A percentile compares a stretch with the other conserved stretches of the same genome.
phyloP scores from a whole-genome alignment of 2,888 invertebrate species.

The Clistopyga incitator region DNA sequence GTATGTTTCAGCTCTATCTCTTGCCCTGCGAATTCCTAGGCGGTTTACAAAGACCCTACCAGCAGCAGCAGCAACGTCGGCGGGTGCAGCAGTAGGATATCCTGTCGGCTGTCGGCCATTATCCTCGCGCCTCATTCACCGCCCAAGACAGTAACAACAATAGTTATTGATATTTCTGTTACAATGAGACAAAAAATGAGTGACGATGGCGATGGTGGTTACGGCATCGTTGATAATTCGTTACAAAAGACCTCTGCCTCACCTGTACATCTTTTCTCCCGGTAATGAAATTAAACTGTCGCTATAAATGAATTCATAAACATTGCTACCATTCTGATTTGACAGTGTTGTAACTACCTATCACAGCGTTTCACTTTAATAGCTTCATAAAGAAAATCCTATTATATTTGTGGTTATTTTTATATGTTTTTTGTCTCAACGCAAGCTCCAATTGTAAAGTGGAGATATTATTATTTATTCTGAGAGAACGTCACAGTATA shows the following conservation, averaged over 20 bases:
- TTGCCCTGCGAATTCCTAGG: slow-evolving; percentile 72
- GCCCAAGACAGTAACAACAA: slow-evolving; percentile 57
- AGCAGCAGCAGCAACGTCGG: slow-evolving; percentile 37
- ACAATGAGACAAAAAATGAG: slow-evolving; percentile 2
- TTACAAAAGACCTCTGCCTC: slow-evolving; percentile 39
- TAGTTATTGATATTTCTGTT: slow-evolving; percentile 56
- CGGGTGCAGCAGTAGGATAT: slow-evolving; percentile 45
- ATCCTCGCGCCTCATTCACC: slow-evolving; percentile 49
- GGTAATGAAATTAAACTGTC: slow-evolving; percentile 27
- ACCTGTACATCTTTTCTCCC: slow-evolving; percentile 31
- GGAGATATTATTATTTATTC: too few relatives aligned
- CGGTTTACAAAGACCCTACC: slow-evolving; percentile 49
- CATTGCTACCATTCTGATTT: slow-evolving; percentile 3
- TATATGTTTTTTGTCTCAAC: too few relatives aligned
- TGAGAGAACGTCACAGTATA: too few relatives aligned
- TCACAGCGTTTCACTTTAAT: background rate
- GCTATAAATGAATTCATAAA: slow-evolving; percentile 41
- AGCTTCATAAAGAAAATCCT: background rate
- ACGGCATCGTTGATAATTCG: slow-evolving; percentile 29
- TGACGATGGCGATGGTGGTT: slow-evolving; percentile 23
- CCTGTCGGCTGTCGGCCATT: slow-evolving; percentile 52
- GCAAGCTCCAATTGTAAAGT: too few relatives aligned
- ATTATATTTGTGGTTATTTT: background rate
- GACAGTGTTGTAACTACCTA: background rate
- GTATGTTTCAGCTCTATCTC: slow-evolving; percentile 68